Base-by-base conservation (phyloP, 92 coral and sea anemone species). In the Umimayanthus kanabou region DNA sequence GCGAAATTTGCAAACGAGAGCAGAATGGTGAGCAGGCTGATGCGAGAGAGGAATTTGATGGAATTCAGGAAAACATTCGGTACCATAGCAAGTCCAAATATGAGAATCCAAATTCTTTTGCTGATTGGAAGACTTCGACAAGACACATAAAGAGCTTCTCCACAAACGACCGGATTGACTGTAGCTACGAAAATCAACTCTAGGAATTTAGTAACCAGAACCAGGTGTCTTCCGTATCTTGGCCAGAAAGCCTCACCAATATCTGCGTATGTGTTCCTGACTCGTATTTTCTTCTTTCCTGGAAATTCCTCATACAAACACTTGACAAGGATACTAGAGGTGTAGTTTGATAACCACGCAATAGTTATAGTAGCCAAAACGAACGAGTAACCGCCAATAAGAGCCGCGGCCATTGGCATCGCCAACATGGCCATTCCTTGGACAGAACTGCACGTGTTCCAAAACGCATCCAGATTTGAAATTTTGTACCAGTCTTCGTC, bases 171-270 rank as follows among this genome's bases (percentile, higher is more conserved):
- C 22, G 96, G 94, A 75, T 91, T 89, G 3, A 92, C 69, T 40
- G 94, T 72, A 10, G 95, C 95, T 30, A 89, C 77, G 58, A 93
- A 92, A 79, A 93, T 84, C 39, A 93, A 78, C 85, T 93, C 96
- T 5, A 93, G 80, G 81, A 93, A 92, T 58, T 92, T 93, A 23
- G 88, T 90, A 23, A 87, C 89, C 11, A 92, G 79, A 7, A 91
- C 96, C 87, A 93, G 86, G 88, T 84, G 88, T 55, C 94, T 76
- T 45, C 96, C 96, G 73, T 88, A 83, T 61, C 37, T 47, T 25
- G 96, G 96, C 96, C 96, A 93, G 85, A 92, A 90, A 23, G 93
- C 96, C 39, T 93, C 94, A 39, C 96, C 96, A 7, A 93, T 92
- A 25, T 93, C 96, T 3, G 96, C 90, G 74, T 84, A 93, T 25